These are phyloP conservation scores for Cotesia vestalis DNA, from an alignment of 1,140 invertebrate species.

Conservation along the genomic window DNA sequence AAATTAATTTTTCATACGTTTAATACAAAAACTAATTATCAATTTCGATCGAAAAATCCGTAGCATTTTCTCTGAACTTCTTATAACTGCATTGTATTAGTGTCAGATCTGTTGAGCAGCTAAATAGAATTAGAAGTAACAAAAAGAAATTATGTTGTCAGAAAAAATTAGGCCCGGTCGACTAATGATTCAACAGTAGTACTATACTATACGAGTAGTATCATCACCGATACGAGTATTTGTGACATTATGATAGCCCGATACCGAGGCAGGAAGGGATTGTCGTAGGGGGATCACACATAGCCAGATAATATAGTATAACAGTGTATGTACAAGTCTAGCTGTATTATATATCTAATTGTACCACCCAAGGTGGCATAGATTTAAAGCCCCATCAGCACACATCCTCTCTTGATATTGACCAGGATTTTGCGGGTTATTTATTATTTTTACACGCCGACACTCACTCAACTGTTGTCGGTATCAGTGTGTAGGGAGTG, in stretches of 20 bases:
- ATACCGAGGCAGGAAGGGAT: constrained; percentile 61
- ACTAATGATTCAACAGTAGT: constrained; percentile 19
- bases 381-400: constrained; percentile 62
- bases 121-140: too few relatives aligned
- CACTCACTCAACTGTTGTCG: neutral
- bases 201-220: too few relatives aligned
- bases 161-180: too few relatives aligned
- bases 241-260: constrained; percentile 43
- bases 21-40: too few relatives aligned
- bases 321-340: constrained; percentile 36
- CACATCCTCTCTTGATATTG: constrained; percentile 54
- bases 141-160: too few relatives aligned
- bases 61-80: too few relatives aligned
- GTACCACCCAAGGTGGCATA: constrained; percentile 67
- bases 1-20: too few relatives aligned
- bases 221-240: constrained; percentile 24
- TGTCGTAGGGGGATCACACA: constrained; percentile 57
- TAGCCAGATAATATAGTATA: constrained; percentile 17
- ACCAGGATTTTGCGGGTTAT: constrained; percentile 14
- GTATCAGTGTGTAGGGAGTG: too few relatives aligned
- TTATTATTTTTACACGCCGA: constrained; percentile 4
- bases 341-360: constrained; percentile 54
- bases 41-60: too few relatives aligned
- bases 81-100: too few relatives aligned
- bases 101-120: too few relatives aligned